Base-by-base conservation (phyloP, 2,888 invertebrate species). In the Xylota sylvarum region DNA sequence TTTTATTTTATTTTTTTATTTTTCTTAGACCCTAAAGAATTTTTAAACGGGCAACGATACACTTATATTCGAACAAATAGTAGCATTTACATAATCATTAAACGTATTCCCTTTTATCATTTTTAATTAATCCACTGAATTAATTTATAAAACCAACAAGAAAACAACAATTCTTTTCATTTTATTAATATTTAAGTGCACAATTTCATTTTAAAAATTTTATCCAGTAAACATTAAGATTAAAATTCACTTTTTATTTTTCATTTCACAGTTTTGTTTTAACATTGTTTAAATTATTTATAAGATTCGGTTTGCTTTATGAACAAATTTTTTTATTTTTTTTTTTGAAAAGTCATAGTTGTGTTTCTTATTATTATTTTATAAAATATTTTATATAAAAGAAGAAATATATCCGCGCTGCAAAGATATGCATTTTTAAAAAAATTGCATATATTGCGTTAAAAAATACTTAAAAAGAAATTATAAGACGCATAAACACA, bases 221-320 rank as follows among this genome's bases (percentile, higher is more conserved):
- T 77, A 83, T 58, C 60, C 48, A 58, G 43, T 67, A 65, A 73
- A 56, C 67, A 30, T 60, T 74, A 64, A 83, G 70, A 27, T 32
- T 58, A 62, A 69, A 40, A 52, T 7, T 19, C 23, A 58, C 17
- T 17, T 12, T 14, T 43, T 67, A 17, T 62, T 64, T 30, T 55
- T 55, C 17, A 37, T 76, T 64, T n/a, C 32, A 30, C 12, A 52
- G 23, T 19, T 19, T 30, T 74, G 17, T 67, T 70, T 62, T 70
- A 67, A 14, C 14, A 48, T 30, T 46, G 43, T 37, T 73, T 76
- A 84, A 79, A 79, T 84, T 79, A 84, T 84, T 84, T 84, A 79
- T 79, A 64, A 27, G 62, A 50, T 69, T 62, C 69, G 27, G 23
- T 62, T 70, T 56, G 37, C 40, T 32, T 56, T 14, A 48, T 46